phyloP scores from a whole-genome alignment of 1,140 invertebrate genomes.

The Drepana arcuata region DNA sequence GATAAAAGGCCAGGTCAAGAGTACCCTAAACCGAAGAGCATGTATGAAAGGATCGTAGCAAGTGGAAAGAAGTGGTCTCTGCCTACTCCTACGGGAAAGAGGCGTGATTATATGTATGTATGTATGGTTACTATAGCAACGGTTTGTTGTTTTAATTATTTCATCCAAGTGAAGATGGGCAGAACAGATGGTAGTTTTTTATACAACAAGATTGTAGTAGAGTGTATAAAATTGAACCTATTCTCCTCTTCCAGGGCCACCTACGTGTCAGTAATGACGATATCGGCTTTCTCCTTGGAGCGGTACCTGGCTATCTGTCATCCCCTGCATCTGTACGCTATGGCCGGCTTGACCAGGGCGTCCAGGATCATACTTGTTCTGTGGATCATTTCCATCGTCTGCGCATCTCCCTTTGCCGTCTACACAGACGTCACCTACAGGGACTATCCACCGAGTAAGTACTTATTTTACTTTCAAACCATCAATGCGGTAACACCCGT shows the following conservation, averaged over 20 bases:
- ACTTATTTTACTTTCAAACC: neutral
- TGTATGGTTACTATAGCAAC: too few relatives aligned
- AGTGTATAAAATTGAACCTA: too few relatives aligned
- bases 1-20: too few relatives aligned
- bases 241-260: conserved; percentile 77
- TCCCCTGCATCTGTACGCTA: conserved; percentile 83
- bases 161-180: too few relatives aligned
- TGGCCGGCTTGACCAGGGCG: conserved; percentile 85
- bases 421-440: conserved; percentile 80
- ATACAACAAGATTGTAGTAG: too few relatives aligned
- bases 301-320: conserved; percentile 94
- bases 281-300: conserved; percentile 89
- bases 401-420: conserved; percentile 85
- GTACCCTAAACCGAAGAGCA: too few relatives aligned
- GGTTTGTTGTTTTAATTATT: too few relatives aligned
- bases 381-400: conserved; percentile 85
- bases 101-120: too few relatives aligned
- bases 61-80: too few relatives aligned
- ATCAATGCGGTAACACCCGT: neutral
- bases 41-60: too few relatives aligned
- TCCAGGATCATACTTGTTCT: conserved; percentile 83
- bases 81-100: too few relatives aligned
- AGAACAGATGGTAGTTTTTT: too few relatives aligned
- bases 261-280: conserved; percentile 92
- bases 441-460: conserved; percentile 78